phyloP scores from a whole-genome alignment of 2,888 invertebrate genomes.

The Trilocha varians region DNA sequence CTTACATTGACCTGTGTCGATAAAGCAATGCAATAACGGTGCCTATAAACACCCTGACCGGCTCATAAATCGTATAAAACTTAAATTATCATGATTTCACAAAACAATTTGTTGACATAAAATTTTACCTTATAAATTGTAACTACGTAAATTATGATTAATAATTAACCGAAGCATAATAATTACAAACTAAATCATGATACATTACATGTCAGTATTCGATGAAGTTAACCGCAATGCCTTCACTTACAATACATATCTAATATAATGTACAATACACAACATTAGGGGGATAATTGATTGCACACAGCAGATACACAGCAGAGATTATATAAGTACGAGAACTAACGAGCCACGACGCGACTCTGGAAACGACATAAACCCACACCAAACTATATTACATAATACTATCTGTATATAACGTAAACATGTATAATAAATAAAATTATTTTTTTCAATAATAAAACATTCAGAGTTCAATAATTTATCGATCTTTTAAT shows the following conservation, averaged over 20 bases:
- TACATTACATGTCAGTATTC: constrained; percentile 59
- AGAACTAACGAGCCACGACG: constrained; percentile 14
- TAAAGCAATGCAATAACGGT: constrained; percentile 55
- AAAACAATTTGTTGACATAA: constrained; percentile 46
- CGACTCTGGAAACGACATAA: neutral
- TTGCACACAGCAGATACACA: constrained; percentile 58
- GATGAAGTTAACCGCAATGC: constrained; percentile 45
- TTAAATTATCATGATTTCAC: constrained; percentile 56
- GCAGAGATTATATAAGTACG: constrained; percentile 49
- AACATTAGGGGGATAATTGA: constrained; percentile 44
- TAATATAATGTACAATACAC: constrained; percentile 67
- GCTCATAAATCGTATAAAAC: constrained; percentile 52
- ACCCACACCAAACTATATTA: neutral
- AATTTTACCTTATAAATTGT: constrained; percentile 54
- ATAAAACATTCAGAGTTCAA: constrained; percentile 49
- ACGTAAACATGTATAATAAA: constrained; percentile 40
- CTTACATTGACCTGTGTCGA: constrained; percentile 68
- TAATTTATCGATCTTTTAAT: constrained; percentile 56
- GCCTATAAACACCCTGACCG: constrained; percentile 38
- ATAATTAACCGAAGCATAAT: constrained; percentile 56
- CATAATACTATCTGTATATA: constrained; percentile 38
- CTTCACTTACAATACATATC: constrained; percentile 42
- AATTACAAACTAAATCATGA: constrained; percentile 67
- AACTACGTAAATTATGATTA: constrained; percentile 67
- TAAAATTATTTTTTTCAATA: constrained; percentile 58